Percentiles rank a stretch among this genome's conserved stretches.
Evolutionary conservation across 2,797 vertebrate species (phyloP).

Genomic region (Kryptolebias ocellatus): DNA sequence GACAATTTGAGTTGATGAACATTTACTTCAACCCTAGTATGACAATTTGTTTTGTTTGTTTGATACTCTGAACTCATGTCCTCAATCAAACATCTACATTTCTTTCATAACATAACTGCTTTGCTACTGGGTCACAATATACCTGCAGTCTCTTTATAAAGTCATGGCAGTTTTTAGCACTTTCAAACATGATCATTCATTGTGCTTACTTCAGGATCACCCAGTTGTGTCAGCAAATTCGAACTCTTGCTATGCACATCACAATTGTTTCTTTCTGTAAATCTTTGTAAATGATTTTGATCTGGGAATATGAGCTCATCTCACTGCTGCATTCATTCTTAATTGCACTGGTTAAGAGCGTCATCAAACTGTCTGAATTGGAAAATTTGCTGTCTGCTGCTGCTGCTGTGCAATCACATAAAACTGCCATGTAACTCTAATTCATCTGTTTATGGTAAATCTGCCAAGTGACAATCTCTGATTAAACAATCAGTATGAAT

Average conservation of each 20-base stretch:
- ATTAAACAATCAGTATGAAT: conserved; percentile 64
- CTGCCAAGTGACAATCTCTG: conserved; percentile 41
- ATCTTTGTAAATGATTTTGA: conserved; percentile 7
- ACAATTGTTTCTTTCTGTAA: not conserved
- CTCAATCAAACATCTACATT: too few relatives aligned
- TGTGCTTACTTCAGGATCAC: conserved; percentile 1
- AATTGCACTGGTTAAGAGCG: conserved; percentile 26
- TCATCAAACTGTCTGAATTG: conserved; percentile 26
- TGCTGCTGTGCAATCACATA: conserved; percentile 29
- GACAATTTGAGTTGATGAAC: too few relatives aligned
- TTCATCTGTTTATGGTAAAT: conserved; percentile 35
- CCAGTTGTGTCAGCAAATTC: not conserved
- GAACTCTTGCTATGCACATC: not conserved
- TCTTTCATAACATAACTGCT: too few relatives aligned
- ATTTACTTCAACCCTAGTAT: too few relatives aligned
- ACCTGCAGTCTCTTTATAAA: too few relatives aligned
- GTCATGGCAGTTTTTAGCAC: not conserved
- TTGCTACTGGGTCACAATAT: too few relatives aligned
- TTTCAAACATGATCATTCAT: not conserved
- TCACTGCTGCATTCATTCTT: conserved; percentile 21
- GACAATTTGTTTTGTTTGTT: too few relatives aligned
- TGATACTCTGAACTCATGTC: too few relatives aligned
- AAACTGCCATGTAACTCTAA: conserved; percentile 35
- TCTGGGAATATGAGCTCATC: conserved; percentile 21
- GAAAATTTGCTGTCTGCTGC: conserved; percentile 21